Evolutionary conservation across 2,797 vertebrate species (phyloP), one percentile per base, ranked within the genome.

Genomic region (Xiphophorus birchmanni): DNA sequence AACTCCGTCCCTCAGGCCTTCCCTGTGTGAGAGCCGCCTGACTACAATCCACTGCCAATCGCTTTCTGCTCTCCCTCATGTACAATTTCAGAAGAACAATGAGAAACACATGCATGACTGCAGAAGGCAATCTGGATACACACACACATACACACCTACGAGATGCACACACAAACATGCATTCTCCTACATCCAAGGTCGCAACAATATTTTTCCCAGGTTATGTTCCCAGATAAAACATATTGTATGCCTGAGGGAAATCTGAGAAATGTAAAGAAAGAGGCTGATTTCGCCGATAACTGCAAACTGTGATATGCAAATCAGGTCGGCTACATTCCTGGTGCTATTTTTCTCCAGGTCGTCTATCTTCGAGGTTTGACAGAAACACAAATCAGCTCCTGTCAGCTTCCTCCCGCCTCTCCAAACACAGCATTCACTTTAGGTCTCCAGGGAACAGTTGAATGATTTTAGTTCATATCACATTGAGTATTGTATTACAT

Each of bases 31-130:
- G 90, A 87, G 44, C 88, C 1, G 9, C 52, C 23, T 90, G 83
- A 77, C 87, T 83, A 91, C 89, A 84, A 48, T 72, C 82, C 83
- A 52, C n/a, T 52, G 4, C 79, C 84, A 91, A 94, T 94, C 93
- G 93, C 92, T 92, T 93, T 92, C 89, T 86, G 88, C 89, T 89
- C 80, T 85, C 82, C 80, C 74, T 82, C 89, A 81, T 93, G 93
- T 92, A 82, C 87, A 79, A 54, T 91, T 94, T 89, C 82, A 82
- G 79, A 79, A 71, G 82, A 88, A 88, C 87, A 81, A 23, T 65
- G 79, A 84, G 75, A 72, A 84, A 83, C 90, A 89, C 78, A 58
- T 86, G 89, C 86, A 79, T 21, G 23, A 77, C 89, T 77, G 82
- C 86, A 89, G 89, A 93, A 91, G 85, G 75, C 86, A 69, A 47